These are phyloP conservation scores for Standfussiana lucernea DNA, from an alignment of 2,888 invertebrate species.

Conservation along the genomic window DNA sequence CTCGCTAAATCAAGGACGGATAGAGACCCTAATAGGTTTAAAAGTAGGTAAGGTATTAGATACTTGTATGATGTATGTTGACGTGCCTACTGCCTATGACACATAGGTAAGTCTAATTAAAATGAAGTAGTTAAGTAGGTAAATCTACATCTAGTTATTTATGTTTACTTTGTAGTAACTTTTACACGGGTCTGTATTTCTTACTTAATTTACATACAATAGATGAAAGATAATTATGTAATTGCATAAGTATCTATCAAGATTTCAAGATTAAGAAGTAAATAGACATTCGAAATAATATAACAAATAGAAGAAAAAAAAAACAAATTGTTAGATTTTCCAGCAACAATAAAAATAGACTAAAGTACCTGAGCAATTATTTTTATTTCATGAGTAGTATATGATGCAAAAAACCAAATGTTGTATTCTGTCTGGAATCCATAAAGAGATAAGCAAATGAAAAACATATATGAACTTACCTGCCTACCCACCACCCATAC, in stretches of 20 bases:
- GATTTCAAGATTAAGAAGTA: background rate
- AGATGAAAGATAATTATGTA: background rate
- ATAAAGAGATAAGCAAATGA: slow-evolving; percentile 12
- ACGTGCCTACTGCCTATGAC: background rate
- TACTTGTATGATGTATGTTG: background rate
- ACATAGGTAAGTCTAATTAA: background rate
- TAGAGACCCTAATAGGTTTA: slow-evolving; percentile 23
- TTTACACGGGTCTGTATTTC: slow-evolving; percentile 1
- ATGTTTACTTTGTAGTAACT: slow-evolving; percentile 2
- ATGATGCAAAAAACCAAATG: slow-evolving; percentile 9
- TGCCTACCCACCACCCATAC: background rate
- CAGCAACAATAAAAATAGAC: background rate
- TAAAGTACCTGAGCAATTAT: background rate
- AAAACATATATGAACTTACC: background rate
- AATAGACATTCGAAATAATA: background rate
- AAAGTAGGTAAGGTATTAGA: slow-evolving; percentile 1
- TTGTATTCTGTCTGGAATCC: slow-evolving; percentile 9
- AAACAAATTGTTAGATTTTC: background rate
- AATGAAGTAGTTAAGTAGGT: background rate
- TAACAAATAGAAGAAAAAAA: no score
- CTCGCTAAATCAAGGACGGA: slow-evolving; percentile 27
- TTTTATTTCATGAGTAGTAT: slow-evolving; percentile 26
- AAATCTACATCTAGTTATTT: background rate
- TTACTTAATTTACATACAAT: background rate
- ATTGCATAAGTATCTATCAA: background rate